Evolutionary conservation across 1,140 invertebrate genomes (phyloP).

Genomic region (Bombus superbus): DNA sequence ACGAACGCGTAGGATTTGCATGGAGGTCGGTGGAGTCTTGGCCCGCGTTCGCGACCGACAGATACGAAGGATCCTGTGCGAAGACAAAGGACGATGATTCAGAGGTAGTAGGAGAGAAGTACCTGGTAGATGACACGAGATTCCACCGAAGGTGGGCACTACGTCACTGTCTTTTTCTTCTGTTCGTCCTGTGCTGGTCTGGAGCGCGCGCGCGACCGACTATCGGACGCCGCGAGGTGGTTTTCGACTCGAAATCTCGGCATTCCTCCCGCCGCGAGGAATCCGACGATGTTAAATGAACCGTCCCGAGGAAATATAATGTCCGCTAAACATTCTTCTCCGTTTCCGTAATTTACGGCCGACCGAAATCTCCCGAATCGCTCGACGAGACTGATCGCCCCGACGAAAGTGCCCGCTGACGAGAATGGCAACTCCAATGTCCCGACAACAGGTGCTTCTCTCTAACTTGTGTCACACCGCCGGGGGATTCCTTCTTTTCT

Average conservation of each 20-base stretch:
- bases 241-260: conserved; percentile 55
- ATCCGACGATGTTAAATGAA: conserved; percentile 66
- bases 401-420: background rate
- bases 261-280: conserved; percentile 60
- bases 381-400: background rate
- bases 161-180: conserved; percentile 75
- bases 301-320: conserved; percentile 65
- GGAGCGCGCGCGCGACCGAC: too few species aligned
- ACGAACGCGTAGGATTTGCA: conserved; percentile 25
- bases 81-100: conserved; percentile 76
- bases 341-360: conserved; percentile 50
- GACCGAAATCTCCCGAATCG: conserved; percentile 35
- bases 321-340: conserved; percentile 58
- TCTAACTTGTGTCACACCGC: background rate
- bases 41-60: conserved; percentile 48
- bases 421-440: background rate
- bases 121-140: conserved; percentile 77
- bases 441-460: background rate
- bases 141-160: conserved; percentile 76
- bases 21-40: conserved; percentile 46
- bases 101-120: conserved; percentile 68
- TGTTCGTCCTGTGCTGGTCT: conserved; percentile 29
- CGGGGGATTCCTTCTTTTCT: too few species aligned
- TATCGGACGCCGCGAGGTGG: conserved; percentile 23
- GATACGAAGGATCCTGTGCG: conserved; percentile 70